Base-by-base conservation (phyloP, 2,888 invertebrate species). In the Pheosia tremula region DNA sequence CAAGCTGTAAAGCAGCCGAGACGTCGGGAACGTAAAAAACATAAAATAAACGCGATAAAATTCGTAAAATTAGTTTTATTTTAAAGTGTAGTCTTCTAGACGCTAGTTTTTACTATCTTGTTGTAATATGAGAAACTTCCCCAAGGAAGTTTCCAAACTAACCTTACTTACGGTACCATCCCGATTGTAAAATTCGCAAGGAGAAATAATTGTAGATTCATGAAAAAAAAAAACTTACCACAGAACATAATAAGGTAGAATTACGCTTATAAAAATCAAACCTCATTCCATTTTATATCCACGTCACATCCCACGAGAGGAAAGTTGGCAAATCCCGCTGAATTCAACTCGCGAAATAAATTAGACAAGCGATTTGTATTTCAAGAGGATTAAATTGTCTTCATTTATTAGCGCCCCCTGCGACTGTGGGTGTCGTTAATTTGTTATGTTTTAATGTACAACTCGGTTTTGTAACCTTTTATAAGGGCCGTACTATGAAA, bases 321-420 rank as follows among this genome's bases (percentile, higher is more conserved):
- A 72, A 80, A 83, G 71, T 82, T 82, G 67, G 76, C 73, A 75
- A 82, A 83, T 80, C 77, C 80, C 75, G 74, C 75, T 70, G 79
- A 79, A 84, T 84, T 80, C 75, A 81, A 83, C 83, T 82, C 77
- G 79, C 75, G 72, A 84, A 85, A 88, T 88, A 88, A 87, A 88
- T 88, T 85, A 85, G 83, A 80, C 82, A 78, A 78, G 79, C 84
- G 77, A 88, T 88, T 89, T 87, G 86, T 88, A 83, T 83, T 77
- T 81, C 81, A 70, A 68, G 74, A 69, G 80, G 85, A 88, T 89
- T 88, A 87, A 86, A 86, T 86, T 87, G 87, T 87, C 85, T 81
- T 84, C 86, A 88, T 88, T 88, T 88, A 86, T 88, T 84, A 85
- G 77, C 71, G 68, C 66, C 75, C 75, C 75, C 64, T 58, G 66